Base-by-base conservation (phyloP, 1,140 invertebrate genomes). In the Bombus sylvicola region DNA sequence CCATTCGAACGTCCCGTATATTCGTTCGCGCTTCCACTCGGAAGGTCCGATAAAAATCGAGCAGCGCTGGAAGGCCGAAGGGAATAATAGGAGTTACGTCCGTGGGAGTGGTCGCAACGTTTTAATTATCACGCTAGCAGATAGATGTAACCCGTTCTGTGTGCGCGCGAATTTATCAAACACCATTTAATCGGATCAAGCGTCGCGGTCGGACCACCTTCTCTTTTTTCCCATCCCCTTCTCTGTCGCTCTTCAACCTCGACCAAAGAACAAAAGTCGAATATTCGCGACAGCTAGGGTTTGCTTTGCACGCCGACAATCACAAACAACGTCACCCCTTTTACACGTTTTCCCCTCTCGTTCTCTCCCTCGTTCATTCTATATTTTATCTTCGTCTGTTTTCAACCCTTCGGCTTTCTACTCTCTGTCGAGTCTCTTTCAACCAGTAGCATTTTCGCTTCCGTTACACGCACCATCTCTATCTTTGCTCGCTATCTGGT, bases 181-280 rank as follows among this genome's bases (percentile, higher is more conserved):
- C 68, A 59, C 74, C 75, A 87, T 87, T 87, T 87, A 87, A 87
- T 87, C 81, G 74, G 74, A 87, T 87, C 66, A 87, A 83, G n/a
- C 81, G 39, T 18, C 73, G 39, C 53, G 47, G 39, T 76, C 31
- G 31, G 12, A 6, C 39, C 22, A 41, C 28, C 41, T 47, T 34
- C 59, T 28, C 12, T 22, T 4, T 31, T 15, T 22, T 22, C 9
- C 53, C 53, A n/a, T 68, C 62, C 37, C 53, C 43, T 25, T 28
- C 57, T 62, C 37, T 22, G 37, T 37, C 41, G 41, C 74, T n/a
- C 53, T 59, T 43, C 79, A 22, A 77, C 73, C 66, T 59, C 62
- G 31, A 18, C 43, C 75, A 28, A 43, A 59, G 75, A 85, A 81
- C 83, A 87, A 81, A 87, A 85, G 86, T 85, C 83, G 86, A 81